A percentile compares a stretch with the other conserved stretches of the same genome.
Conservation (phyloP, 1,140 invertebrate species). For the Sycobia sp. region DNA sequence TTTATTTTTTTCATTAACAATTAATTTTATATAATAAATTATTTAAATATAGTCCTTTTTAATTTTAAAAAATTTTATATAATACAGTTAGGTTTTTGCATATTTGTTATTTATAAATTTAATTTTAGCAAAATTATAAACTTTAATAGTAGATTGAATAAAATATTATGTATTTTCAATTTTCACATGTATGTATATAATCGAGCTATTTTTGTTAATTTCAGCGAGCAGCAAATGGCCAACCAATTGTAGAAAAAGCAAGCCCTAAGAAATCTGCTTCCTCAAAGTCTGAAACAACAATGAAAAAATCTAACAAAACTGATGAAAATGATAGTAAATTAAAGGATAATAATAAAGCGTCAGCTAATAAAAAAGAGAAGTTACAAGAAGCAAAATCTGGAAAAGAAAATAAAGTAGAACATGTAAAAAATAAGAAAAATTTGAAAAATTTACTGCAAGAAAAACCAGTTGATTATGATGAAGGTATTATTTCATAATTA, state of each 20-base stretch:
- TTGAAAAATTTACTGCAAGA: conserved; percentile 64
- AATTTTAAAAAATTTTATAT: not conserved
- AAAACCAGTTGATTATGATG: conserved; percentile 75
- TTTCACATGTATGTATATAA: conserved; percentile 18
- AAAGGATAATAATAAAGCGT: conserved; percentile 56
- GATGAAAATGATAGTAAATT: conserved; percentile 57
- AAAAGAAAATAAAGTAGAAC: conserved; percentile 62
- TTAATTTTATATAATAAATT: not conserved
- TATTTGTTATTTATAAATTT: too few relatives aligned
- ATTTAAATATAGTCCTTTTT: not conserved
- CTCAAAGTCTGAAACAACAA: conserved; percentile 50
- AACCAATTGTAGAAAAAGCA: conserved; percentile 56
- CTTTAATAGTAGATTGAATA: not conserved
- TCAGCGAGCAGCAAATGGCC: conserved; percentile 61
- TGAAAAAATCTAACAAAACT: conserved; percentile 53
- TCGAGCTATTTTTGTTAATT: conserved; percentile 40
- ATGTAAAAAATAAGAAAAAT: conserved; percentile 64
- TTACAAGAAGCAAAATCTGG: conserved; percentile 51
- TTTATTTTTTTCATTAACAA: not conserved
- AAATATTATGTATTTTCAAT: conserved; percentile 22
- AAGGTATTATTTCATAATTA: conserved; percentile 58
- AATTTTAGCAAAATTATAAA: too few relatives aligned
- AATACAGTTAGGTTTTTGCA: too few relatives aligned
- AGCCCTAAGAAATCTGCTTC: conserved; percentile 60
- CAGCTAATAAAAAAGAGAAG: conserved; percentile 54